Base-by-base conservation (phyloP, 1,140 invertebrate genomes). In the Heliconius nattereri region DNA sequence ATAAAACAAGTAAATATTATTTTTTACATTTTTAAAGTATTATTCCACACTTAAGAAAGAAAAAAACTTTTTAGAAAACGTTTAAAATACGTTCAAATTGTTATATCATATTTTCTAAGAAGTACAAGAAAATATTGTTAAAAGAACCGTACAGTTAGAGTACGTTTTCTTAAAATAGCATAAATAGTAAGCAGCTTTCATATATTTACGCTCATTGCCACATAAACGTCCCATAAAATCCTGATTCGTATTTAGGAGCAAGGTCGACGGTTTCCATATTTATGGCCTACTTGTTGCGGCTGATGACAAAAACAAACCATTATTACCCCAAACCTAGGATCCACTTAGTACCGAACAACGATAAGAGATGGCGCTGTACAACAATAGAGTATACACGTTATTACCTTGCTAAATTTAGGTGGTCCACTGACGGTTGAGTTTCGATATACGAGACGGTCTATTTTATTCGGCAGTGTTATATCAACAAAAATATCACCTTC, bases 401-500 rank as follows among this genome's bases (percentile, higher is more conserved):
- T 91, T 87, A 92, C 87, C 87, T 89, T 85, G 81, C 89, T 81
- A 81, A 92, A 89, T 91, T 87, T 81, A 88, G 79, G 76, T 80
- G 83, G 78, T 72, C 19, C 75, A 57, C 78, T 74, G 57, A 70
- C 57, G 70, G 57, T 23, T 79, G 23, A 40, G 74, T 75, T 79
- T 78, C 77, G 74, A 81, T 78, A 82, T 83, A 83, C 76, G 29
- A 40, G 37, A 35, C 71, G 80, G 20, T 57, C 78, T 72, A 85
- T 73, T 70, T 37, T 77, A 85, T 77, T 29, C 79, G 81, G 82
- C 76, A 86, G 89, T 76, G 81, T 91, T 85, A 93, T 93, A 94
- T 93, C 92, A 94, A 94, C 93, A 94, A 92, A 92, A 93, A 92
- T 94, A 94, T 94, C 93, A 94, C 93, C 93, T 94, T 94, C 93